phyloP scores from a whole-genome alignment of 2,888 invertebrate genomes.

The Escarpia spicata region DNA sequence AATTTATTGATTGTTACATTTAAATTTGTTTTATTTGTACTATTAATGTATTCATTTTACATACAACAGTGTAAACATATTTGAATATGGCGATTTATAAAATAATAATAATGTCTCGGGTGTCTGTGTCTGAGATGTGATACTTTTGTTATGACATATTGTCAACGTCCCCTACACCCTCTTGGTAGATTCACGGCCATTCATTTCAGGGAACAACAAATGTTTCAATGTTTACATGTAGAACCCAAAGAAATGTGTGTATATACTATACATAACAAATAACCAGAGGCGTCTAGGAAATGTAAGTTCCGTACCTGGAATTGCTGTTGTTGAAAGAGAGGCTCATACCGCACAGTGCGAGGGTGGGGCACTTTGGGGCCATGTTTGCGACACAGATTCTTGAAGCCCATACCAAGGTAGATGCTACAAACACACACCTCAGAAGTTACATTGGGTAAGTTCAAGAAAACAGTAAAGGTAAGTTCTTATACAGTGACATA shows the following conservation, averaged over 20 bases:
- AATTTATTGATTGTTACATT: too few species aligned
- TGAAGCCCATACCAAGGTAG: constrained; percentile 91
- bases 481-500: background rate
- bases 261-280: background rate
- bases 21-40: too few species aligned
- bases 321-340: constrained; percentile 91
- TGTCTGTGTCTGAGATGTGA: too few species aligned
- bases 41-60: too few species aligned
- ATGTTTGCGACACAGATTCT: constrained; percentile 88
- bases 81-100: too few species aligned
- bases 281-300: background rate
- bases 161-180: background rate
- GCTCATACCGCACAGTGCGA: constrained; percentile 91
- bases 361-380: constrained; percentile 78
- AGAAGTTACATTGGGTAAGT: background rate
- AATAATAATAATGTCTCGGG: too few species aligned
- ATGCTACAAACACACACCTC: constrained; percentile 73
- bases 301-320: constrained; percentile 72
- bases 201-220: background rate
- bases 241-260: background rate
- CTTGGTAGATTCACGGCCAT: background rate
- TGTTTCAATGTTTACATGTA: background rate
- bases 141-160: too few species aligned
- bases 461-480: background rate
- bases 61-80: too few species aligned